A percentile compares a stretch with the other conserved stretches of the same genome.
Evolutionary conservation across 2,888 invertebrate genomes (phyloP).

Genomic region (Gari tellinella): DNA sequence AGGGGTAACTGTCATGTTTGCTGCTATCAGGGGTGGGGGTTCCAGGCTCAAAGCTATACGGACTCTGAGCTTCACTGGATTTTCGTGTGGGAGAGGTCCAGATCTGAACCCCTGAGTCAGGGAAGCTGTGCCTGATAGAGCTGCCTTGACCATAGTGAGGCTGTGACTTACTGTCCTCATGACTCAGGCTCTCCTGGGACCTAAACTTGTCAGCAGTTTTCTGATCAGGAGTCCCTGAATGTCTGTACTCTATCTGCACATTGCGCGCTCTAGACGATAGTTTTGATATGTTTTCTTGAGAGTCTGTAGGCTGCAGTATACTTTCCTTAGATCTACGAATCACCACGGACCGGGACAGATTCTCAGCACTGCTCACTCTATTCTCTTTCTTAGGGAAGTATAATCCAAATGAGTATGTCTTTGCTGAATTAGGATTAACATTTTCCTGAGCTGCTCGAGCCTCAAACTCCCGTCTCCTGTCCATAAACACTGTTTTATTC

Average conservation of each 20-base stretch:
- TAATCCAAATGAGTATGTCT: slow-evolving; percentile 77
- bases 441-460: slow-evolving; percentile 64
- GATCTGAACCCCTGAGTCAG: slow-evolving; percentile 60
- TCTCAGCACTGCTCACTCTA: slow-evolving; percentile 59
- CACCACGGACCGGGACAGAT: slow-evolving; percentile 56
- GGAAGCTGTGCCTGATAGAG: slow-evolving; percentile 66
- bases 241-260: slow-evolving; percentile 58
- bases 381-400: slow-evolving; percentile 71
- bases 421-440: slow-evolving; percentile 60
- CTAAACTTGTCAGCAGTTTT: slow-evolving; percentile 38
- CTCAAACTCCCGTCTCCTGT: slow-evolving; percentile 65
- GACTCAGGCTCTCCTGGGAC: slow-evolving; percentile 53
- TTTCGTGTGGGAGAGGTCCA: slow-evolving; percentile 51
- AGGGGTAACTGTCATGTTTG: slow-evolving; percentile 41
- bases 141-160: slow-evolving; percentile 32
- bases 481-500: slow-evolving; percentile 61
- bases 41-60: slow-evolving; percentile 46
- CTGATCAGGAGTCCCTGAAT: slow-evolving; percentile 50
- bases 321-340: slow-evolving; percentile 62
- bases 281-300: slow-evolving; percentile 68
- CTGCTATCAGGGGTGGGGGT: slow-evolving; percentile 45
- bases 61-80: slow-evolving; percentile 49
- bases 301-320: slow-evolving; percentile 67
- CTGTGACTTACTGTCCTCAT: slow-evolving; percentile 27
- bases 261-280: slow-evolving; percentile 35